Base-by-base conservation (phyloP, 1,140 invertebrate genomes). In the Apocrypta bakeri region DNA sequence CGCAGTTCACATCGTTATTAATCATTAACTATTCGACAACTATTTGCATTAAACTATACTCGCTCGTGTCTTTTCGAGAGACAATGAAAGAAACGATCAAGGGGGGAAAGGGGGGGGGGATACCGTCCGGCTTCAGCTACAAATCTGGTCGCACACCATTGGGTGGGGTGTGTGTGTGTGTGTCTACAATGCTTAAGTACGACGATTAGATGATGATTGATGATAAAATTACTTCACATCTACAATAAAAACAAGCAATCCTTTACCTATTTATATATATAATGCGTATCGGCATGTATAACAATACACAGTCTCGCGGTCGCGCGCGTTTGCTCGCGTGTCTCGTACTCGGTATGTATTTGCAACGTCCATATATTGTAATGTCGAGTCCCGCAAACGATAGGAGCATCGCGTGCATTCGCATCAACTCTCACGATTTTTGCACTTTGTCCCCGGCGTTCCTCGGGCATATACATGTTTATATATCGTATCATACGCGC, bases 11-110 rank as follows among this genome's bases (percentile, higher is more conserved):
- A 8, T 71, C 14, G n/a, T 71, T 71, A 33, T 71, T 81, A 74
- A n/a, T 76, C 29, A 63, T 82, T 63, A 78, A 83, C 81, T 83
- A 83, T 83, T 78, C 81, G 75, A 79, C 81, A 83, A 79, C 75
- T 83, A 83, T 83, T 83, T 83, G 75, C 81, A 82, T 82, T 78
- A 82, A 78, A 82, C 81, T 82, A 82, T 81, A 84, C 77, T 84
- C 81, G 76, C 33, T 37, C 21, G 48, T 56, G 80, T 84, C 80
- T 84, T 77, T 79, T 37, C 68, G 77, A 82, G 73, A 79, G 76
- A 84, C 74, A 61, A 69, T 61, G 78, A 84, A 66, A 76, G 75
- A 71, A 82, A 82, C 80, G 72, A 74, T 63, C 48, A 27, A 40
- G 31, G 21, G 31, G 56, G 21, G 2, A 42, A 31, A 33, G 12